Conservation (phyloP, 2,797 vertebrate species). For the Erpetoichthys calabaricus region DNA sequence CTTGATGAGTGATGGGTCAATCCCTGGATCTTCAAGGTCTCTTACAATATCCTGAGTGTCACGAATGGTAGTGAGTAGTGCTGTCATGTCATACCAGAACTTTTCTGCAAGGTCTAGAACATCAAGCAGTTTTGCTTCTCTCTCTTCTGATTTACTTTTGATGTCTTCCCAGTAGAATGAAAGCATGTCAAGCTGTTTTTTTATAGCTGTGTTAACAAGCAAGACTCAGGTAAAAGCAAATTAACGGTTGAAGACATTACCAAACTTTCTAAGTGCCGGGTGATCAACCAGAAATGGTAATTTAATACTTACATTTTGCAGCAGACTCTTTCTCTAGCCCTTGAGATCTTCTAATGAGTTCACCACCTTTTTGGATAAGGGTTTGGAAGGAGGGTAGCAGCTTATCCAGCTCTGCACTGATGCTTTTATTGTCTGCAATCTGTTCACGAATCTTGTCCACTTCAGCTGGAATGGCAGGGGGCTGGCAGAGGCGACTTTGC, state of each 20-base stretch:
- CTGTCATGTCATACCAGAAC: slow-evolving; percentile 93
- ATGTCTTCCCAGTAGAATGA: slow-evolving; percentile 95
- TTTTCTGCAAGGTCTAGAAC: slow-evolving; percentile 88
- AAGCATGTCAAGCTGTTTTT: slow-evolving; percentile 72
- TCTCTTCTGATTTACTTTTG: slow-evolving; percentile 80
- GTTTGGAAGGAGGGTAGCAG: slow-evolving; percentile 89
- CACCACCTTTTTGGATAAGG: slow-evolving; percentile 77
- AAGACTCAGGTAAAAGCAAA: no score
- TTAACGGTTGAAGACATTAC: no score
- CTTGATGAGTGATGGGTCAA: slow-evolving; percentile 96
- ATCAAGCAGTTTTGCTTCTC: slow-evolving; percentile 84
- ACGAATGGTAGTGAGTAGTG: slow-evolving; percentile 80
- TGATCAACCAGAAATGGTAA: no score
- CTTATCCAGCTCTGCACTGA: slow-evolving; percentile 86
- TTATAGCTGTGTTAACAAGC: no score
- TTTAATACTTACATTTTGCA: slow-evolving; percentile 65
- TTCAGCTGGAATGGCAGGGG: slow-evolving; percentile 86
- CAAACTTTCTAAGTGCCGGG: no score
- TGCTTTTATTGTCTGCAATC: slow-evolving; percentile 76
- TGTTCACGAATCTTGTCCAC: slow-evolving; percentile 97
- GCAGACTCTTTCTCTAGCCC: slow-evolving; percentile 72
- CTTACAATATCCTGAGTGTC: slow-evolving; percentile 92
- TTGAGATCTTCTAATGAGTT: slow-evolving; percentile 76
- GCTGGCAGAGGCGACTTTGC: slow-evolving; percentile 71
- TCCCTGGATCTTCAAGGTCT: slow-evolving; percentile 89